phyloP scores from a whole-genome alignment of 2,888 invertebrate species.

The Agrotis clavis region DNA sequence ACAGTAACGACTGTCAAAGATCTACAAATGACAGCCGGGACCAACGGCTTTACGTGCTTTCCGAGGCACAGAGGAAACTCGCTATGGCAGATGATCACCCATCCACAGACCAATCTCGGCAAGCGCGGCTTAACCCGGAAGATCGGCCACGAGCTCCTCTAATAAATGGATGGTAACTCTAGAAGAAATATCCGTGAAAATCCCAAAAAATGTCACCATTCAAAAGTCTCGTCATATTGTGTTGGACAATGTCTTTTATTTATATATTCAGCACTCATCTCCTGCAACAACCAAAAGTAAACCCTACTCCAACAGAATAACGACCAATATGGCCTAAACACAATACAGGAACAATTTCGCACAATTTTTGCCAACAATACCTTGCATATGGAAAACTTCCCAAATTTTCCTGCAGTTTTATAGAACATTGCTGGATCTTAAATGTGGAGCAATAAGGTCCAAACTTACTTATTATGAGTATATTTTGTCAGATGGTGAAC shows the following conservation, averaged over 20 bases:
- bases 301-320: conserved; percentile 3
- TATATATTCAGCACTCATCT: conserved; percentile 33
- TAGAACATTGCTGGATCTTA: background rate
- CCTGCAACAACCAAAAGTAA: conserved; percentile 5
- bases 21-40: too few species aligned
- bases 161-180: too few species aligned
- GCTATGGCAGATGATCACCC: too few species aligned
- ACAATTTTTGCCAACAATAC: conserved; percentile 30
- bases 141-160: too few species aligned
- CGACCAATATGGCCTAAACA: background rate
- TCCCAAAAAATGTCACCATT: conserved; percentile 25
- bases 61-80: too few species aligned
- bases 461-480: background rate
- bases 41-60: too few species aligned
- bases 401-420: conserved; percentile 8
- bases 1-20: too few species aligned
- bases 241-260: conserved; percentile 71
- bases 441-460: background rate
- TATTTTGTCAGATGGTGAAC: background rate
- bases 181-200: background rate
- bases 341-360: background rate
- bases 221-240: conserved; percentile 63
- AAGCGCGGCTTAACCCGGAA: too few species aligned
- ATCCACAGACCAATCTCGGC: too few species aligned
- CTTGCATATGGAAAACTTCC: conserved; percentile 32